Evolutionary conservation across 2,888 invertebrate genomes (phyloP).

Genomic region (Tanaodytes sp.): DNA sequence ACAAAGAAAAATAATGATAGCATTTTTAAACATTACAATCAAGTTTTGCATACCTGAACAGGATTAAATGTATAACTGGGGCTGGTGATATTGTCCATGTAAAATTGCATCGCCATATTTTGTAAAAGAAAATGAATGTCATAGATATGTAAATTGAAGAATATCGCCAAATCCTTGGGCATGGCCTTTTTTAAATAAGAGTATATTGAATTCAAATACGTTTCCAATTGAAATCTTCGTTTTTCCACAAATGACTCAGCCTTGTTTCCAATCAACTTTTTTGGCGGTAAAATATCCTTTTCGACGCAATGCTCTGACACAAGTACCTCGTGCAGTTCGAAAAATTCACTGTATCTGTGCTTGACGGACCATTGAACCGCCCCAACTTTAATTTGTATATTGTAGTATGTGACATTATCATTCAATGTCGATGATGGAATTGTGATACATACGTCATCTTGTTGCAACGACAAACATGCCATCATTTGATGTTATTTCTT

Average conservation of each 20-base stretch:
- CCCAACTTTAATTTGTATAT: constrained; percentile 81
- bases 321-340: constrained; percentile 88
- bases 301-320: constrained; percentile 86
- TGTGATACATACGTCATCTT: constrained; percentile 79
- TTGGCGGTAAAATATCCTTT: constrained; percentile 91
- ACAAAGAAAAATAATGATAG: no score
- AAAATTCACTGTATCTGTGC: constrained; percentile 83
- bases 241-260: constrained; percentile 90
- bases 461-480: constrained; percentile 83
- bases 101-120: constrained; percentile 85
- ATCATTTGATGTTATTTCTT: no score
- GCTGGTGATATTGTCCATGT: constrained; percentile 81
- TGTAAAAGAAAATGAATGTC: constrained; percentile 91
- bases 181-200: constrained; percentile 84
- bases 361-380: constrained; percentile 86
- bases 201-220: constrained; percentile 85
- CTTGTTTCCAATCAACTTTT: constrained; percentile 93
- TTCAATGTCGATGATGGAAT: constrained; percentile 80
- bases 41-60: constrained; percentile 87
- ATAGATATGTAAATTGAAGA: constrained; percentile 90
- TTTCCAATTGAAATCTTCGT: constrained; percentile 84
- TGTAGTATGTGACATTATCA: constrained; percentile 82
- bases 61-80: constrained; percentile 83
- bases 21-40: no score
- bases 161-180: constrained; percentile 86